phyloP scores from a whole-genome alignment of 2,797 vertebrate genomes.

The Falco concolor region DNA sequence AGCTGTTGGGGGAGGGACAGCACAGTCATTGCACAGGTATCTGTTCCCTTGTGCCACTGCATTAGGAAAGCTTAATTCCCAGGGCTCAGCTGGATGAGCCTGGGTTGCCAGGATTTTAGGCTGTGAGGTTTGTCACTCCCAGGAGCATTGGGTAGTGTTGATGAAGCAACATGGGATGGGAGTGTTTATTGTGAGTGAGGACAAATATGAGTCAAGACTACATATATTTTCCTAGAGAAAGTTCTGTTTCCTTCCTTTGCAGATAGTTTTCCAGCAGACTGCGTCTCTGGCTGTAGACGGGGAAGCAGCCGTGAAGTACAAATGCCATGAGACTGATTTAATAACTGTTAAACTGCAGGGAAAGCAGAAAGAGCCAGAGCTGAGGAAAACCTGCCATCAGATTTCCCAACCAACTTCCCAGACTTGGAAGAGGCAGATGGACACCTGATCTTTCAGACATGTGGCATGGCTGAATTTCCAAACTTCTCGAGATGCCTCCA shows the following conservation, averaged over 20 bases:
- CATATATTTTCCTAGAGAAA: background rate
- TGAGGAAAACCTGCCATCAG: background rate
- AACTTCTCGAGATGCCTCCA: background rate
- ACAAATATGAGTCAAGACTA: background rate
- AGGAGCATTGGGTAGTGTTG: rapidly evolving
- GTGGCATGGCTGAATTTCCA: background rate
- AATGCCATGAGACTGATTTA: background rate
- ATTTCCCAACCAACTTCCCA: background rate
- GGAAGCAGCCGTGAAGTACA: background rate
- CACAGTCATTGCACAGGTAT: background rate
- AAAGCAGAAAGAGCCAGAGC: background rate
- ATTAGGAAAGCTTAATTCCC: background rate
- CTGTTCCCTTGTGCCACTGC: background rate
- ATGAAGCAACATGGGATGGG: rapidly evolving
- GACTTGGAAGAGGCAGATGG: background rate
- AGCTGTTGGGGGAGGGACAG: background rate
- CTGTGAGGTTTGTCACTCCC: background rate
- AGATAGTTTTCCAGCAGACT: background rate
- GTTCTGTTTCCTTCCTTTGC: background rate
- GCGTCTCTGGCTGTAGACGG: background rate
- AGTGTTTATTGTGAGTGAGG: background rate
- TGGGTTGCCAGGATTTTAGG: background rate
- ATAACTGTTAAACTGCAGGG: background rate
- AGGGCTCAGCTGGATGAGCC: rapidly evolving
- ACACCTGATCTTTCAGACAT: background rate